These are phyloP conservation scores for Beris chalybata DNA, from an alignment of 2,888 invertebrate genomes.

Conservation along the genomic window DNA sequence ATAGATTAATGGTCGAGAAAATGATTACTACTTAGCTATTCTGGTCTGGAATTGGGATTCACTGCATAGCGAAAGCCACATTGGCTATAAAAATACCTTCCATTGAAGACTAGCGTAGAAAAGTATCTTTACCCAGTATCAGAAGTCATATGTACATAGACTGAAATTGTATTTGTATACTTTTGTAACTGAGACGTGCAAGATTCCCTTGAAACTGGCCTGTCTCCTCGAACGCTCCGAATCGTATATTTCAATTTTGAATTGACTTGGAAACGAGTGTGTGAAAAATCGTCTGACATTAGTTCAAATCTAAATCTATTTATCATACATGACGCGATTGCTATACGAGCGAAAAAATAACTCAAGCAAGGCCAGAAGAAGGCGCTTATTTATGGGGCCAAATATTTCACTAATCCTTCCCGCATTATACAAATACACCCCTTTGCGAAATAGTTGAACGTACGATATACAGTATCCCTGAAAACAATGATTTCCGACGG, in stretches of 20 bases:
- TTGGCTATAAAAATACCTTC: conserved; percentile 6
- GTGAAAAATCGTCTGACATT: conserved; percentile 15
- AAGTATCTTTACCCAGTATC: not conserved
- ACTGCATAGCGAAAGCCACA: not conserved
- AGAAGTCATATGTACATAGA: not conserved
- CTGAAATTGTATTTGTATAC: conserved; percentile 6
- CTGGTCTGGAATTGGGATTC: conserved; percentile 1
- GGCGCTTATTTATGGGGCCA: conserved; percentile 20
- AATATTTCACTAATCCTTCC: conserved; percentile 22
- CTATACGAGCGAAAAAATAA: not conserved
- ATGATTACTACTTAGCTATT: conserved; percentile 24
- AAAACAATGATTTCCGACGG: no score
- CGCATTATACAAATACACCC: no score
- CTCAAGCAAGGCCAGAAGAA: not conserved
- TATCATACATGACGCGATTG: conserved; percentile 23
- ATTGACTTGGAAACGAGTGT: conserved; percentile 14
- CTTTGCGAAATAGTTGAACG: no score
- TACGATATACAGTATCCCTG: no score
- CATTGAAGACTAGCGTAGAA: not conserved
- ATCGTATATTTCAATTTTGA: not conserved
- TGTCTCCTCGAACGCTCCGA: not conserved
- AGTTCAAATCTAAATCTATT: conserved; percentile 26
- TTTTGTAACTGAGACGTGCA: no score
- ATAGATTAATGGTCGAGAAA: conserved; percentile 22
- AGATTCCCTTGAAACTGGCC: not conserved